phyloP scores from a whole-genome alignment of 1,140 invertebrate species.

The Mizuhopecten yessoensis region DNA sequence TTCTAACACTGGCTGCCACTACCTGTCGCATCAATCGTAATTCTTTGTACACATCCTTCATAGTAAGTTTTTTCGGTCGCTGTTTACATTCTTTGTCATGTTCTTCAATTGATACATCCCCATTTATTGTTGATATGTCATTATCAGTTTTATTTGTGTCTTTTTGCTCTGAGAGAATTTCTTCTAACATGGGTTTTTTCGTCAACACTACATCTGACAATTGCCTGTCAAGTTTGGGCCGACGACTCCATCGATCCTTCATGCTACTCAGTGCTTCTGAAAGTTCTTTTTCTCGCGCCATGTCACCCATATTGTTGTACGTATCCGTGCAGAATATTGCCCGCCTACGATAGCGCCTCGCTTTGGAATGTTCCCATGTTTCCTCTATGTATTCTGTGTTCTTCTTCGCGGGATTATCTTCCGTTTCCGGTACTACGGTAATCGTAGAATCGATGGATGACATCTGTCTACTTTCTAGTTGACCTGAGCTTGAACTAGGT shows the following conservation, averaged over 20 bases:
- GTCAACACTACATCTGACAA: background rate
- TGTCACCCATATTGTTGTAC: background rate
- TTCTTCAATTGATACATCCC: background rate
- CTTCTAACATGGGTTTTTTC: background rate
- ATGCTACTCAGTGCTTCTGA: background rate
- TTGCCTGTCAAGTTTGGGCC: background rate
- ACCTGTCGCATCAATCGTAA: background rate
- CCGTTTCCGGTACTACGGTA: background rate
- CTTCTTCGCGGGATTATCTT: background rate
- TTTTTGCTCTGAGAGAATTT: no score
- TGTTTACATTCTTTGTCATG: background rate
- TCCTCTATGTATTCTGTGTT: background rate
- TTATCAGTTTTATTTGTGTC: no score
- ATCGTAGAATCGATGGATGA: background rate
- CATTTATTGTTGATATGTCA: background rate
- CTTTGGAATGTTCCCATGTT: conserved; percentile 1
- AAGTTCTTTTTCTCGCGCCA: background rate
- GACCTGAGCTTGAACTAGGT: background rate
- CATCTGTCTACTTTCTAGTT: background rate
- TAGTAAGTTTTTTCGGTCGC: background rate
- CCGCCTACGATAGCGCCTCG: background rate
- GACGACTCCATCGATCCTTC: background rate
- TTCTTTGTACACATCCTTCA: conserved; percentile 25
- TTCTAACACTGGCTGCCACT: background rate
- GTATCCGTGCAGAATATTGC: background rate